phyloP scores from a whole-genome alignment of 2,113 vertebrate genomes.

The Sinocyclocheilus anshuiensis region DNA sequence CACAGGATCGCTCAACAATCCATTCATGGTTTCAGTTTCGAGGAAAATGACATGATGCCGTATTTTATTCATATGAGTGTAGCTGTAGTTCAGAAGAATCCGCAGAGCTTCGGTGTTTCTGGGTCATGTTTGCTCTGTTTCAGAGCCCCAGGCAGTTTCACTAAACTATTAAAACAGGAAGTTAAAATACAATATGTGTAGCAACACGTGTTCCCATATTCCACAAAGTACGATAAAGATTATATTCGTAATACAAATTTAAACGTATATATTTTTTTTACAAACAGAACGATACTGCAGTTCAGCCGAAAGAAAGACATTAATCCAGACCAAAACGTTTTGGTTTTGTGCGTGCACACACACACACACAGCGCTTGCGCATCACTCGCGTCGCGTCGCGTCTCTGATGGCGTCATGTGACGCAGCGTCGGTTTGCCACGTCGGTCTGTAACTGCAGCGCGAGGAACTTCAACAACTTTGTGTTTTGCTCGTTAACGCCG shows the following conservation, averaged over 20 bases:
- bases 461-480: constrained; percentile 41
- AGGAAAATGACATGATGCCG: no score
- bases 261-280: neutral
- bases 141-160: neutral
- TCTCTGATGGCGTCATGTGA: constrained; percentile 67
- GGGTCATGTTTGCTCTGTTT: neutral
- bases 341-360: neutral
- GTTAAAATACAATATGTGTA: no score
- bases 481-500: neutral
- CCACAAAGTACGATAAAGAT: neutral
- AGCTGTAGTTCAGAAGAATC: no score
- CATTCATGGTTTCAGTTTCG: neutral
- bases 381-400: constrained; percentile 59
- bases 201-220: neutral
- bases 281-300: no score
- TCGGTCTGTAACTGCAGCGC: constrained; percentile 68
- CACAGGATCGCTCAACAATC: neutral
- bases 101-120: no score
- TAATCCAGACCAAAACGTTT: no score
- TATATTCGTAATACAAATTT: neutral
- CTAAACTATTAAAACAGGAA: neutral
- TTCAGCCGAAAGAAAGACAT: neutral
- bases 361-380: constrained; percentile 30
- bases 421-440: constrained; percentile 77
- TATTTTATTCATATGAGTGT: no score